A percentile compares a stretch with the other conserved stretches of the same genome.
These are phyloP conservation scores for Amiota mariae DNA, from an alignment of 2,888 invertebrate species.

Conservation along the genomic window DNA sequence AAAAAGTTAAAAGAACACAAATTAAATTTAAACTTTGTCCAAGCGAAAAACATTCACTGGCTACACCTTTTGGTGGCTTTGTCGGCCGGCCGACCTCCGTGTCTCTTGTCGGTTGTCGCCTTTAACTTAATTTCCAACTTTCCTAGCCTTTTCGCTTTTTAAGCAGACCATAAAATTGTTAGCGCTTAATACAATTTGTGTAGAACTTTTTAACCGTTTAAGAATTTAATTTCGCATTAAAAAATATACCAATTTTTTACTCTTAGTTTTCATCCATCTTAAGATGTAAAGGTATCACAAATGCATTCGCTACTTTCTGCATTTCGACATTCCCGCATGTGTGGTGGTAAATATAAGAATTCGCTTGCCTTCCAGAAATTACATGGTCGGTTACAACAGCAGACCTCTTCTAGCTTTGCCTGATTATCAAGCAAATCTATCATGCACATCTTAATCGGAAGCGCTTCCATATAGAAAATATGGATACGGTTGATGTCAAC, in stretches of 20 bases:
- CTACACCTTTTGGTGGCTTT: neutral
- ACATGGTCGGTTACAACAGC: slow-evolving; percentile 33
- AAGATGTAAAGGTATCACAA: neutral
- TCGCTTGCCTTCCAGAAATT: slow-evolving; percentile 54
- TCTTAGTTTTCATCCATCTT: neutral
- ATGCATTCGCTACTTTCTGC: no score
- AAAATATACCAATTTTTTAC: no score
- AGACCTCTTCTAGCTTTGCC: slow-evolving; percentile 39
- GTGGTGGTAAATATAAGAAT: slow-evolving; percentile 49
- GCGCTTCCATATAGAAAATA: slow-evolving; percentile 42
- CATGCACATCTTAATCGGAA: slow-evolving; percentile 29
- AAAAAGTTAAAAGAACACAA: slow-evolving; percentile 20
- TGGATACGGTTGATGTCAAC: slow-evolving; percentile 41
- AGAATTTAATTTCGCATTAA: slow-evolving; percentile 10
- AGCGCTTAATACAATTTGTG: neutral
- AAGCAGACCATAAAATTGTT: slow-evolving; percentile 4
- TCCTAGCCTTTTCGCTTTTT: neutral
- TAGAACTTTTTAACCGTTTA: neutral
- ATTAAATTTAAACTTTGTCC: slow-evolving; percentile 22
- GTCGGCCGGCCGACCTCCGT: slow-evolving; percentile 6
- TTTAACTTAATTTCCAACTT: slow-evolving; percentile 10
- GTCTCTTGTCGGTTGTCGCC: neutral
- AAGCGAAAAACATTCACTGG: neutral
- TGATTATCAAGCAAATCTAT: slow-evolving; percentile 34
- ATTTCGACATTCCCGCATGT: no score